Evolutionary conservation across 2,888 invertebrate species (phyloP).

Genomic region (Drosophila emarginata): DNA sequence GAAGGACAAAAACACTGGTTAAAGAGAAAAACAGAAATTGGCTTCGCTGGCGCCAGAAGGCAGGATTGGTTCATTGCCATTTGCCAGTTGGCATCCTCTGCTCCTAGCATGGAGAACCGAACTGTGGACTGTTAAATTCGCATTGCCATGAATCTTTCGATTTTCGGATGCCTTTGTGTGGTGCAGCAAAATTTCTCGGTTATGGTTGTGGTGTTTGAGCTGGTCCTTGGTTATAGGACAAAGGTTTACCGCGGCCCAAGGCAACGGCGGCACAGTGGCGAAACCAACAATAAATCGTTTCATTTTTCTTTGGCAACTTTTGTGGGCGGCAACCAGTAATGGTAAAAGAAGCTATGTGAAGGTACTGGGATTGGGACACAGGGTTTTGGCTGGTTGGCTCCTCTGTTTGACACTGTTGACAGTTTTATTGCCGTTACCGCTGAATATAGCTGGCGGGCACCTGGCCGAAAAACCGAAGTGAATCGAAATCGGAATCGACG

Average conservation of each 20-base stretch:
- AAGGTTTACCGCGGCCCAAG: conserved; percentile 29
- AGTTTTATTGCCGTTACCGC: conserved; percentile 45
- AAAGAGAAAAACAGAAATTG: conserved; percentile 11
- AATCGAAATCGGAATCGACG: not conserved
- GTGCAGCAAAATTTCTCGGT: not conserved
- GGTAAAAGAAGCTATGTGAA: not conserved
- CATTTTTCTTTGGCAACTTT: conserved; percentile 47
- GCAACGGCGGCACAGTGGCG: conserved; percentile 15
- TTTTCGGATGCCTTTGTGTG: conserved; percentile 25
- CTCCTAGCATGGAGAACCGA: not conserved
- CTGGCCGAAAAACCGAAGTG: conserved; percentile 27
- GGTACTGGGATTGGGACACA: not conserved
- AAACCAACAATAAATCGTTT: conserved; percentile 54
- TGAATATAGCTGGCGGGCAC: conserved; percentile 36
- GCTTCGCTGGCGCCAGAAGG: conserved; percentile 9
- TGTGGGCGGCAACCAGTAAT: conserved; percentile 1
- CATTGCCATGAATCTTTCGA: conserved; percentile 47
- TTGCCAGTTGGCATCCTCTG: conserved; percentile 14
- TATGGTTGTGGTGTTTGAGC: conserved; percentile 9
- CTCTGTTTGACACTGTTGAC: conserved; percentile 47
- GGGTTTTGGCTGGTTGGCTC: conserved; percentile 1
- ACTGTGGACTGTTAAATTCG: conserved; percentile 46
- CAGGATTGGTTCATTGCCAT: conserved; percentile 10
- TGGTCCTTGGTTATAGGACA: conserved; percentile 18
- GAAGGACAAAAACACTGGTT: not conserved